Conservation (phyloP, 2,888 invertebrate genomes). For the Exephanes ischioxanthus region DNA sequence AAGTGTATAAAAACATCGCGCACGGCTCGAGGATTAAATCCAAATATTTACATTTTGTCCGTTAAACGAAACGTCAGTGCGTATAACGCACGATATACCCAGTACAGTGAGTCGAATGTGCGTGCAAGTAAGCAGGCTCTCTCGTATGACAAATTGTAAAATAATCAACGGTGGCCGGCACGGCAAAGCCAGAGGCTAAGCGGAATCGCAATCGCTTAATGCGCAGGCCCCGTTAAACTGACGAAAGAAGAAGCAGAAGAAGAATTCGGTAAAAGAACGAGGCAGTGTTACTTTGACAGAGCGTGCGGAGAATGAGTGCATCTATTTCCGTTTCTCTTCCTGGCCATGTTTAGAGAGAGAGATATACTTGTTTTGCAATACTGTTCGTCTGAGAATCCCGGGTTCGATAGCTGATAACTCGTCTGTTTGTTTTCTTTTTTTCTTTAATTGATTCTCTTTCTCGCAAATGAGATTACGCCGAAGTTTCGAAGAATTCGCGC, state of each 20-base stretch:
- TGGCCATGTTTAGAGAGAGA: conserved; percentile 44
- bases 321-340: conserved; percentile 53
- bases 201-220: background rate
- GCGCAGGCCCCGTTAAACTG: background rate
- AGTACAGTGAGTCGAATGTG: no score
- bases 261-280: background rate
- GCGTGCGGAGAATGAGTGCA: conserved; percentile 31
- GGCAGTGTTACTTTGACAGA: conserved; percentile 48
- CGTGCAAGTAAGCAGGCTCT: no score
- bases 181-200: background rate
- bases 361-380: conserved; percentile 22
- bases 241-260: background rate
- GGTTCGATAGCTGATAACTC: background rate
- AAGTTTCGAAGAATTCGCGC: conserved; percentile 2
- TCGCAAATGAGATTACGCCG: background rate
- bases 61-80: no score
- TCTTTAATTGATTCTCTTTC: background rate
- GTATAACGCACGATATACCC: no score
- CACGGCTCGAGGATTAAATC: no score
- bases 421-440: background rate
- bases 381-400: background rate
- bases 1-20: no score
- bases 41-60: no score
- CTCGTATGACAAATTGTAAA: no score
- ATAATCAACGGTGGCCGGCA: background rate